Conservation (phyloP, 1,140 invertebrate species). For the Drosophila asahinai region DNA sequence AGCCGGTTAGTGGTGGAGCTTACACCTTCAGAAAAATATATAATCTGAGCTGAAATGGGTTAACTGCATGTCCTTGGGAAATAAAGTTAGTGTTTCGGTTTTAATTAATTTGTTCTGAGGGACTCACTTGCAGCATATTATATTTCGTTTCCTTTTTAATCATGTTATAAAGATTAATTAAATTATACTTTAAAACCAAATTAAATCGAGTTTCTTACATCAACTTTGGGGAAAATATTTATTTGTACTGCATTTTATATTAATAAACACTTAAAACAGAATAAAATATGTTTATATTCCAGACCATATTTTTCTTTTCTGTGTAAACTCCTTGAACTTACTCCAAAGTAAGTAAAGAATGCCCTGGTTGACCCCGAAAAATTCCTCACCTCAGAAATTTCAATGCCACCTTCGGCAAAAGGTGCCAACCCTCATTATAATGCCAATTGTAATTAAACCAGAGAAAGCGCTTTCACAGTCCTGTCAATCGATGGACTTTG, state of each 20-base stretch:
- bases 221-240: too few species aligned
- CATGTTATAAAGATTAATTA: too few species aligned
- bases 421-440: slow-evolving; percentile 30
- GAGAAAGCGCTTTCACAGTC: slow-evolving; percentile 24
- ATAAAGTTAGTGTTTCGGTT: background rate
- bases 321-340: background rate
- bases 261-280: too few species aligned
- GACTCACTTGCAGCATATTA: too few species aligned
- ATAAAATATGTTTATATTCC: too few species aligned
- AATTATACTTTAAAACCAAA: too few species aligned
- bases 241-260: too few species aligned
- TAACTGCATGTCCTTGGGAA: background rate
- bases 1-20: slow-evolving; percentile 1
- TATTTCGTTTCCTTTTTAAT: too few species aligned
- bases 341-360: too few species aligned
- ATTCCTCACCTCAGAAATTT: slow-evolving; percentile 4
- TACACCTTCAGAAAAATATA: background rate
- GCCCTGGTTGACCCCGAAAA: background rate
- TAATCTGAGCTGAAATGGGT: background rate
- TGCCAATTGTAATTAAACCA: slow-evolving; percentile 35
- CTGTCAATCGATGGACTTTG: slow-evolving; percentile 22
- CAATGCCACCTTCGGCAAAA: background rate
- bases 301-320: too few species aligned
- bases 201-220: too few species aligned
- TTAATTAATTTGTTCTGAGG: too few species aligned